Evolutionary conservation across 2,888 invertebrate genomes (phyloP).

Genomic region (Limulus polyphemus): DNA sequence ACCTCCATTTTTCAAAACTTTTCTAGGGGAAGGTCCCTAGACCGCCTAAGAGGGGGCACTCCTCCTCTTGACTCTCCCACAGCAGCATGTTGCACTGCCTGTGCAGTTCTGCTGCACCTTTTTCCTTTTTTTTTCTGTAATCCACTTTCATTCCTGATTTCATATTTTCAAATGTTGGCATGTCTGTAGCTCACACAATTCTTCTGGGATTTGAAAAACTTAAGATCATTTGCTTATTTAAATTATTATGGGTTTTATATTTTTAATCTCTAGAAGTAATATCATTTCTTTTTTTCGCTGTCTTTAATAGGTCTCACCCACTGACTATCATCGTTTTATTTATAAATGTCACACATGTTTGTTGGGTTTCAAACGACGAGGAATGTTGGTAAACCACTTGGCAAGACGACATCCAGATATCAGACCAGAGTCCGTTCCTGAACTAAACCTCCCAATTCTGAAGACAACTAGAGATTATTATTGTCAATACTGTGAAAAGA

Average conservation of each 20-base stretch:
- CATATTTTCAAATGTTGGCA: too few species aligned
- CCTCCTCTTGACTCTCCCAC: too few species aligned
- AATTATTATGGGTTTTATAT: neutral
- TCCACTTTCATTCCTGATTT: too few species aligned
- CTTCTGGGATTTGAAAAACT: too few species aligned
- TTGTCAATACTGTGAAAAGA: slow-evolving; percentile 70
- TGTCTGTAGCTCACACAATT: too few species aligned
- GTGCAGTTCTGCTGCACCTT: too few species aligned
- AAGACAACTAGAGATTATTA: slow-evolving; percentile 64
- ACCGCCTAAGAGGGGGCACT: too few species aligned
- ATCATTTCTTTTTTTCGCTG: slow-evolving; percentile 28
- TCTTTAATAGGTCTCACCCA: slow-evolving; percentile 39
- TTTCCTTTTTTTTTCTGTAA: too few species aligned
- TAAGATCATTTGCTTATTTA: neutral
- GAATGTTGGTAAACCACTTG: slow-evolving; percentile 72
- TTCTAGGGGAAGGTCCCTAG: too few species aligned
- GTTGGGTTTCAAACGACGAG: slow-evolving; percentile 65
- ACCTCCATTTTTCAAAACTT: too few species aligned
- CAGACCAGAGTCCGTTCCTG: slow-evolving; percentile 50
- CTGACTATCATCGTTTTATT: slow-evolving; percentile 56
- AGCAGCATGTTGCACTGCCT: too few species aligned
- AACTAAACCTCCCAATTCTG: slow-evolving; percentile 62
- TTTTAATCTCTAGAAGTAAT: neutral
- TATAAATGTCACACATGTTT: slow-evolving; percentile 64
- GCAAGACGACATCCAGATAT: slow-evolving; percentile 54